Evolutionary conservation across 2,888 invertebrate species (phyloP).

Genomic region (Drosophila fungiperda): DNA sequence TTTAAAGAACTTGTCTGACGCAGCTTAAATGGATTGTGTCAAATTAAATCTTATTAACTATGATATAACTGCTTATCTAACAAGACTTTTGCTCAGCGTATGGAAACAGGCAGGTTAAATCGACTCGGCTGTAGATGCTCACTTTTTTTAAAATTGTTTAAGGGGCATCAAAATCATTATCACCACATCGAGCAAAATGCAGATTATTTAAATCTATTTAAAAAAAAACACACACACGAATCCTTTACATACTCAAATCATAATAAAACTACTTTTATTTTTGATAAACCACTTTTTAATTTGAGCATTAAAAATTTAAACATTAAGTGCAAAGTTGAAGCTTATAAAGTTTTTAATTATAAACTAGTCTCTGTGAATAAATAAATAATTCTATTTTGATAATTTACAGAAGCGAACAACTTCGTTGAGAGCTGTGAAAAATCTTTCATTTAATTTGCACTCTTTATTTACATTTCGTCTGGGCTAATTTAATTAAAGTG

Average conservation of each 20-base stretch:
- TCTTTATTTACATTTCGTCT: neutral
- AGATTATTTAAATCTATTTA: neutral
- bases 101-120: neutral
- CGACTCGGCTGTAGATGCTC: neutral
- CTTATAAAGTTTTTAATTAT: neutral
- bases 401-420: neutral
- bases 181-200: neutral
- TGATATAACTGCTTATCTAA: neutral
- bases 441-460: too few relatives aligned
- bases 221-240: neutral
- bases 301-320: neutral
- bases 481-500: conserved; percentile 2
- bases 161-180: neutral
- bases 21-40: neutral
- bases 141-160: neutral
- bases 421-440: neutral
- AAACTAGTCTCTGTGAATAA: neutral
- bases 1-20: neutral
- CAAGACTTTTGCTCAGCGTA: neutral
- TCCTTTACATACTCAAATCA: neutral
- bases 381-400: neutral
- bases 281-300: neutral
- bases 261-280: neutral
- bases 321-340: neutral
- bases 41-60: neutral